Conservation (phyloP, 2,797 vertebrate genomes). For the Sandelia bainsii region DNA sequence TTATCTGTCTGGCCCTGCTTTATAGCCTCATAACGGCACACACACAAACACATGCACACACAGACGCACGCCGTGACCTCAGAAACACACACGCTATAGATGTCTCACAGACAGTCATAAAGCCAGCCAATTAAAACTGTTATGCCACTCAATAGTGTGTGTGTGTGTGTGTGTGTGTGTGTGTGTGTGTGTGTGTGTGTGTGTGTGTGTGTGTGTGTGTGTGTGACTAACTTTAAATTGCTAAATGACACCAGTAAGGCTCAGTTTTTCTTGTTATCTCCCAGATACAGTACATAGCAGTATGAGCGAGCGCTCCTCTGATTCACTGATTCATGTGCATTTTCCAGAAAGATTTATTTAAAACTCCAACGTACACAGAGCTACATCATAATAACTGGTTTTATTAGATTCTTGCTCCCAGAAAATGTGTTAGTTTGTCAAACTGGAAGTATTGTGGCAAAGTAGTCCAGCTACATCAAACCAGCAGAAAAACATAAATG, state of each 20-base stretch:
- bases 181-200: not conserved
- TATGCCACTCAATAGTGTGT: not conserved
- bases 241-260: slow-evolving; percentile 5
- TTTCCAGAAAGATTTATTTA: not conserved
- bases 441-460: not conserved
- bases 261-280: slow-evolving; percentile 17
- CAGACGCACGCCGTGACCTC: slow-evolving; percentile 2
- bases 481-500: not conserved
- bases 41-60: not conserved
- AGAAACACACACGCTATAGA: slow-evolving; percentile 14
- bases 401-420: slow-evolving; percentile 1
- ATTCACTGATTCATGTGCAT: not conserved
- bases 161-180: not conserved
- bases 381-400: not conserved
- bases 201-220: slow-evolving; percentile 3
- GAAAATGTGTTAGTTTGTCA: slow-evolving; percentile 1
- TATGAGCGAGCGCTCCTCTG: not conserved
- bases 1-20: slow-evolving; percentile 28
- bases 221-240: slow-evolving; percentile 1
- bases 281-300: not conserved
- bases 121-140: slow-evolving; percentile 23
- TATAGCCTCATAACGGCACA: slow-evolving; percentile 2
- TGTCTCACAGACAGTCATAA: slow-evolving; percentile 28
- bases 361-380: not conserved
- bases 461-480: not conserved